Base-by-base conservation (phyloP, 2,888 invertebrate genomes). In the Tiliacea citrago region DNA sequence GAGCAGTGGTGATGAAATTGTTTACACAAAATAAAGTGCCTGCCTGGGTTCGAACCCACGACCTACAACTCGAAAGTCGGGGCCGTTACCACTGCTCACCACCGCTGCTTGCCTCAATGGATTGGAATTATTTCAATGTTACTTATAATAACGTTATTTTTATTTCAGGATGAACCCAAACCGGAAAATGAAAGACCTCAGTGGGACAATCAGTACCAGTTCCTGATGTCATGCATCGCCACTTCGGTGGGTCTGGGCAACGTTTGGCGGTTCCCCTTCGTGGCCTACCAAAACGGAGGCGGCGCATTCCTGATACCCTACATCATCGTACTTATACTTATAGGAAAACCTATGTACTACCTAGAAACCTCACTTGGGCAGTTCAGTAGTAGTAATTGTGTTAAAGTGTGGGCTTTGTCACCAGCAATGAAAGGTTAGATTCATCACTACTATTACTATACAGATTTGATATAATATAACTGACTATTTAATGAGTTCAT, bases 311-410 rank as follows among this genome's bases (percentile, higher is more conserved):
- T 98, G 1, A 97, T 98, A 77, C 98, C 98, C 0, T 98, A 98
- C 90, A 96, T 98, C 55, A 97, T 98, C 55, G 97, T 98, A 4
- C 93, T 98, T 35, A 91, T 98, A 57, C 89, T 98, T 62, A 97
- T 98, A 81, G 98, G 98, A 71, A 97, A 98, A 86, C 98, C 98
- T 0, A 97, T 99, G 95, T 98, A 98, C 91, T 98, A 98, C 89
- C 94, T 99, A 90, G 99, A 99, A 95, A 97, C 98, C 92, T 97
- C 97, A 1, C 94, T 99, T 12, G 99, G 99, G 8, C 99, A 99
- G 93, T 99, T 98, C 91, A 97, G 98, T 71, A 98, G 98, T 85
- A 97, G 97, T 88, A 98, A 98, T 73, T 98, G 98, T 61, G 97
- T 98, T 2, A 98, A 98, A 92, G 97, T 98, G 63, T 97, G 97